Evolutionary conservation across 2,797 vertebrate species (phyloP).

Genomic region (Coilia nasus): DNA sequence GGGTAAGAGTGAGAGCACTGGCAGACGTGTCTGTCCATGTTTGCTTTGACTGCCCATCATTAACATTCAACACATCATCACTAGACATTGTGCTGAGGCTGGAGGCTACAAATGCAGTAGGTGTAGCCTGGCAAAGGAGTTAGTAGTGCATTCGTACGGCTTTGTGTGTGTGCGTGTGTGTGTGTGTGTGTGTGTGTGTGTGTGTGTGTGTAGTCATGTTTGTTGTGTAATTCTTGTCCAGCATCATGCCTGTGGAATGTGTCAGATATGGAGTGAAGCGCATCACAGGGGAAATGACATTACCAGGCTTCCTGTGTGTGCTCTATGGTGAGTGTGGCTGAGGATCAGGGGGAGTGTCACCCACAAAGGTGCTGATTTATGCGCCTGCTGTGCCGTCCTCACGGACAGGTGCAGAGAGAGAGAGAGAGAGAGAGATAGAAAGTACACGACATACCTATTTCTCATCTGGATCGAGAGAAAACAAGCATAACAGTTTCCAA

Average conservation of each 20-base stretch:
- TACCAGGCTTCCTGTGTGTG: slow-evolving; percentile 4
- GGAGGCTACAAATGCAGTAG: not conserved
- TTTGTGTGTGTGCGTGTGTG: slow-evolving; percentile 1
- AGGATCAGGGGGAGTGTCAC: not conserved
- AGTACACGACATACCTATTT: not conserved
- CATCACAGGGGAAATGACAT: slow-evolving; percentile 5
- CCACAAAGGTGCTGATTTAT: slow-evolving; percentile 1
- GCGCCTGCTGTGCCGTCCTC: not conserved
- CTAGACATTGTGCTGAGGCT: not conserved
- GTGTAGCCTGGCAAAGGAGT: not conserved
- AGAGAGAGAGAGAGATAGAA: not conserved
- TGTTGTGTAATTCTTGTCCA: too few species aligned
- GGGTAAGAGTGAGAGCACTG: slow-evolving; percentile 77
- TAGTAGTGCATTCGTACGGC: not conserved
- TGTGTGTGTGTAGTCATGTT: not conserved
- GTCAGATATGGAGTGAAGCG: not conserved
- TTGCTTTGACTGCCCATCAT: not conserved
- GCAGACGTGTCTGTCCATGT: not conserved
- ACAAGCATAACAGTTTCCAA: not conserved
- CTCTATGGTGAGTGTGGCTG: not conserved
- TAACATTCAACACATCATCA: slow-evolving; percentile 9
- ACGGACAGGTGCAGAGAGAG: not conserved
- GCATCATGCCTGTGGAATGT: not conserved
- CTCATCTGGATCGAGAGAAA: not conserved
- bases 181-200: slow-evolving; percentile 1